Conservation (phyloP, 2,888 invertebrate genomes). For the Chymomyza procnemis region DNA sequence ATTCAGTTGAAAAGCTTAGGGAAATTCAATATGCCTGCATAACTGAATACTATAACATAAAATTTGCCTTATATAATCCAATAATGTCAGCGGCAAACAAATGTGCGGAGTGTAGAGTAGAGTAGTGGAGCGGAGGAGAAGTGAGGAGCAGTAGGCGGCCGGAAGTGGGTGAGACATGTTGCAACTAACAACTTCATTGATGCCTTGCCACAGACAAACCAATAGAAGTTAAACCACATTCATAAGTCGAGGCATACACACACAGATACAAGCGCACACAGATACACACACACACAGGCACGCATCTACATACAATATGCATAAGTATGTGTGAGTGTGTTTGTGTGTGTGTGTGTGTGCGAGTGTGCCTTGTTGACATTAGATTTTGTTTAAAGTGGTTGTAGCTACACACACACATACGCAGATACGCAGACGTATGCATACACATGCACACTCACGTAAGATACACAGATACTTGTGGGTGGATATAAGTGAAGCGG, state of each 20-base stretch:
- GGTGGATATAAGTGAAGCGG: neutral
- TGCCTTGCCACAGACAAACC: conserved; percentile 58
- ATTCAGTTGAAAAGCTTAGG: conserved; percentile 16
- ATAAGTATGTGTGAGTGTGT: conserved; percentile 19
- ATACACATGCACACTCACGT: conserved; percentile 2
- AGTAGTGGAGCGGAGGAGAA: neutral
- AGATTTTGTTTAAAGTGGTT: conserved; percentile 67
- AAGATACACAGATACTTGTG: too few relatives aligned
- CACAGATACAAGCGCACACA: conserved; percentile 26
- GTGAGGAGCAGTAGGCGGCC: neutral
- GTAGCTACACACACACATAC: conserved; percentile 36
- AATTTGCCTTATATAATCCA: conserved; percentile 71
- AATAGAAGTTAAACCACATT: conserved; percentile 69
- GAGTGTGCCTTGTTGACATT: conserved; percentile 56
- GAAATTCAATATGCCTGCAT: conserved; percentile 44
- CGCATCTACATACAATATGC: neutral
- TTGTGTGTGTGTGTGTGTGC: too few relatives aligned
- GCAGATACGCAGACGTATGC: conserved; percentile 17
- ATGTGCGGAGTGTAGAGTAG: too few relatives aligned
- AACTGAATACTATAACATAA: conserved; percentile 53
- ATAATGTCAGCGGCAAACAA: conserved; percentile 54
- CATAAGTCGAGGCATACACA: conserved; percentile 59
- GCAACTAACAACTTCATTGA: conserved; percentile 66
- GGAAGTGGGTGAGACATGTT: neutral
- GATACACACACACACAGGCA: conserved; percentile 25